Conservation (phyloP, 1,140 invertebrate genomes). For the Cheumatopsyche charites region DNA sequence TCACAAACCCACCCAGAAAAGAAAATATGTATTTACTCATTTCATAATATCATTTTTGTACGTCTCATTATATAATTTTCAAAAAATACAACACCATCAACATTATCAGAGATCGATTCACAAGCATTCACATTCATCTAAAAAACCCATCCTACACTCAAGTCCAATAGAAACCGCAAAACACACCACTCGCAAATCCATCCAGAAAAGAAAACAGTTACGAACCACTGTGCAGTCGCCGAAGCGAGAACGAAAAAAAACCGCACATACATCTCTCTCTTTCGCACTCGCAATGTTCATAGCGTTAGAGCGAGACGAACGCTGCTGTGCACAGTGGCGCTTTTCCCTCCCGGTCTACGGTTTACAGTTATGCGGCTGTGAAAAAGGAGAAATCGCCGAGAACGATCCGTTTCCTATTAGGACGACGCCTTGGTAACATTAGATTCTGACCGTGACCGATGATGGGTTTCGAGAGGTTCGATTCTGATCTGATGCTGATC, state of each 20-base stretch:
- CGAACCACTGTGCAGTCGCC: constrained; percentile 3
- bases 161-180: background rate
- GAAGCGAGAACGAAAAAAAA: constrained; percentile 14
- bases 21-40: no score
- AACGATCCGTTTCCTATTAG: constrained; percentile 35
- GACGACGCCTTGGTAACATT: background rate
- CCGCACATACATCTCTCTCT: constrained; percentile 9
- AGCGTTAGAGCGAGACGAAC: constrained; percentile 8
- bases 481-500: no score
- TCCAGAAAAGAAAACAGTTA: constrained; percentile 13
- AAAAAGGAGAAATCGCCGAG: constrained; percentile 36
- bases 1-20: no score
- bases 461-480: no score
- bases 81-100: no score
- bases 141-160: background rate
- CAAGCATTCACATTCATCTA: background rate
- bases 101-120: no score
- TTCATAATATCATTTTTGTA: no score
- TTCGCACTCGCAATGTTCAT: background rate
- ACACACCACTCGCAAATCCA: background rate
- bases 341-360: constrained; percentile 26
- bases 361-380: constrained; percentile 35
- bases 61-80: no score
- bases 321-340: background rate
- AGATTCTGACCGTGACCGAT: no score